Evolutionary conservation across 1,140 invertebrate species (phyloP).

Genomic region (Limonius californicus): DNA sequence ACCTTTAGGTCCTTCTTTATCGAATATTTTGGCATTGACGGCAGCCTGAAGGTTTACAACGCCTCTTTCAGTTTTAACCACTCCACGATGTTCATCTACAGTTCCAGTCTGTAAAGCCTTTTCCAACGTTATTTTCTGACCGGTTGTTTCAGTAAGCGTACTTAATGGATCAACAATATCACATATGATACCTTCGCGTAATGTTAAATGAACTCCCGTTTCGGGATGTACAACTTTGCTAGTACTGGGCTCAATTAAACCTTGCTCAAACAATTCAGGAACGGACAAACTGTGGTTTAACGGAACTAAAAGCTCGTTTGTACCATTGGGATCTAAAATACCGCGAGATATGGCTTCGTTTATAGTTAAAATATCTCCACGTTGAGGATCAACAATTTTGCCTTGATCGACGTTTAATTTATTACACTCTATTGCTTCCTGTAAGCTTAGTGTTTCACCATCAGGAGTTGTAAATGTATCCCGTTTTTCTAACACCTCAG

Average conservation of each 20-base stretch:
- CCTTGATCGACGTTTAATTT: slow-evolving; percentile 73
- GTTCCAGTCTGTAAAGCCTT: slow-evolving; percentile 76
- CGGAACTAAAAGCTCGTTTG: slow-evolving; percentile 76
- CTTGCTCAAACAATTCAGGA: slow-evolving; percentile 77
- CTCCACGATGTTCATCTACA: slow-evolving; percentile 68
- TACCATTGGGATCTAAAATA: slow-evolving; percentile 72
- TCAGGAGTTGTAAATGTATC: slow-evolving; percentile 55
- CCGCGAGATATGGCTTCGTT: slow-evolving; percentile 81
- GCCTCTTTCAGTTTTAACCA: slow-evolving; percentile 63
- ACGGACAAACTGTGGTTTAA: slow-evolving; percentile 75
- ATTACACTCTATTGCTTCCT: slow-evolving; percentile 71
- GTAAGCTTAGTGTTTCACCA: slow-evolving; percentile 61
- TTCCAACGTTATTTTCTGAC: slow-evolving; percentile 65
- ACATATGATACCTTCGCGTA: slow-evolving; percentile 80
- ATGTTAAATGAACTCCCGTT: slow-evolving; percentile 68
- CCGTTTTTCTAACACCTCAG: slow-evolving; percentile 59
- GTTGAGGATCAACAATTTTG: slow-evolving; percentile 76
- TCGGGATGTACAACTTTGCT: slow-evolving; percentile 88
- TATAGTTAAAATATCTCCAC: slow-evolving; percentile 73
- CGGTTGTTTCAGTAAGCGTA: slow-evolving; percentile 55
- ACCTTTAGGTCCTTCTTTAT: slow-evolving; percentile 40
- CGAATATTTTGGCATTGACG: slow-evolving; percentile 62
- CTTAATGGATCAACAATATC: slow-evolving; percentile 81
- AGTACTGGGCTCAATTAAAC: slow-evolving; percentile 71
- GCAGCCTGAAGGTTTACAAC: slow-evolving; percentile 68